Evolutionary conservation across 2,797 vertebrate genomes (phyloP).

Genomic region (Periparus ater): DNA sequence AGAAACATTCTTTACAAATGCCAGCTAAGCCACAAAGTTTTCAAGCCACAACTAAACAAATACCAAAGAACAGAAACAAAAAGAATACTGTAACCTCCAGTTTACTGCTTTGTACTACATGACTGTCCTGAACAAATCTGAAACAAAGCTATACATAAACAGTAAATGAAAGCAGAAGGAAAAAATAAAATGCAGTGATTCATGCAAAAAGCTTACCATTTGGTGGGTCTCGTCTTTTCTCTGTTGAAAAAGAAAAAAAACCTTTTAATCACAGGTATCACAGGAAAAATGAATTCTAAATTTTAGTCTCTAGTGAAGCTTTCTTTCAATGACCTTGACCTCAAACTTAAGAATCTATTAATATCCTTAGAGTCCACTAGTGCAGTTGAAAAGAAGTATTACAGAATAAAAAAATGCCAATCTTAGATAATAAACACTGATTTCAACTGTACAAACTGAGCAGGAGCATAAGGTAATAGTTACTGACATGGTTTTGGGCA

Average conservation of each 20-base stretch:
- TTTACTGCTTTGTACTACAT: background rate
- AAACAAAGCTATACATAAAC: background rate
- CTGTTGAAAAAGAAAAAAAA: constrained; percentile 80
- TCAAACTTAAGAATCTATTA: background rate
- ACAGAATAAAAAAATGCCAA: background rate
- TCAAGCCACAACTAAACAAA: constrained; percentile 6
- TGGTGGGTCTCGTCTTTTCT: constrained; percentile 88
- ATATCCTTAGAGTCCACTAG: background rate
- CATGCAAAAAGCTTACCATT: constrained; percentile 83
- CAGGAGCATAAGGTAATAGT: background rate
- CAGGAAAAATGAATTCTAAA: background rate
- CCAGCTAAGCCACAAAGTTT: background rate
- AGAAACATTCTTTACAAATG: background rate
- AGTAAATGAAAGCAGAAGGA: background rate
- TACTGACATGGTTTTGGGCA: background rate
- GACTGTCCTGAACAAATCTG: background rate
- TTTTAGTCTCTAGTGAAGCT: background rate
- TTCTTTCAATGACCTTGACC: background rate
- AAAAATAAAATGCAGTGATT: background rate
- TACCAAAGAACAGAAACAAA: background rate
- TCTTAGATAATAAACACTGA: background rate
- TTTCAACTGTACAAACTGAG: background rate
- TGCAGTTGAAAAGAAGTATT: background rate
- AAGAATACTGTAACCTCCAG: background rate
- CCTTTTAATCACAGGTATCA: background rate